Base-by-base conservation (phyloP, 1,140 invertebrate genomes). In the Bombus pascuorum region DNA sequence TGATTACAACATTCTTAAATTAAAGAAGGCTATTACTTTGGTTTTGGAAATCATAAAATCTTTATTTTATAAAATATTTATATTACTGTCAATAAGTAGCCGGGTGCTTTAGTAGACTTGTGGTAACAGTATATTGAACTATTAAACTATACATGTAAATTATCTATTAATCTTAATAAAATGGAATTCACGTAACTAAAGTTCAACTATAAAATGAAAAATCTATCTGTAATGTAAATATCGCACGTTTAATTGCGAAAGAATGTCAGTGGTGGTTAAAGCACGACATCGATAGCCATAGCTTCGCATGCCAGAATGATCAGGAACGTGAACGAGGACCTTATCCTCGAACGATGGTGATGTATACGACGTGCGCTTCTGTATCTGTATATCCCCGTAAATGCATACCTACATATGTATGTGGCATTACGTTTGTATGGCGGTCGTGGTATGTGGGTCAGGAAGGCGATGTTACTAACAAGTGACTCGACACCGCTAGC, bases 401-500 rank as follows among this genome's bases (percentile, higher is more conserved):
- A 44, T 81, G 44, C 78, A 87, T 78, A 85, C 81, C 34, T 42
- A 74, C 78, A 44, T 44, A 22, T 22, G 37, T 39, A 65, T 53
- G 74, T 12, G 10, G 13, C 13, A 37, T 88, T 86, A 86, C 83
- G 74, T 90, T 86, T 79, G 87, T 82, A 87, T 86, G 90, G 90
- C 85, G 91, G 89, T 89, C 89, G 89, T 90, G 93, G 92, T 94
- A 94, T 94, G 93, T 94, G 83, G 93, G 93, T 94, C 93, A 94
- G 89, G 91, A 92, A 93, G 92, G 90, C 93, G 91, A 91, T 92
- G 89, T 92, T 89, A 86, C 88, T 87, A 92, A 93, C 92, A 89
- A 91, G 89, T 91, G 93, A 93, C 91, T 93, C 91, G 90, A 87
- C 89, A 92, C 89, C 88, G 90, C 86, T 87, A 88, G 78, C 91